Evolutionary conservation across 30 jellyfish, hydroid and myxozoan genomes (phyloP), one percentile per base, ranked within the genome.

Genomic region (Aurelia aurita complex sp. Pacific): DNA sequence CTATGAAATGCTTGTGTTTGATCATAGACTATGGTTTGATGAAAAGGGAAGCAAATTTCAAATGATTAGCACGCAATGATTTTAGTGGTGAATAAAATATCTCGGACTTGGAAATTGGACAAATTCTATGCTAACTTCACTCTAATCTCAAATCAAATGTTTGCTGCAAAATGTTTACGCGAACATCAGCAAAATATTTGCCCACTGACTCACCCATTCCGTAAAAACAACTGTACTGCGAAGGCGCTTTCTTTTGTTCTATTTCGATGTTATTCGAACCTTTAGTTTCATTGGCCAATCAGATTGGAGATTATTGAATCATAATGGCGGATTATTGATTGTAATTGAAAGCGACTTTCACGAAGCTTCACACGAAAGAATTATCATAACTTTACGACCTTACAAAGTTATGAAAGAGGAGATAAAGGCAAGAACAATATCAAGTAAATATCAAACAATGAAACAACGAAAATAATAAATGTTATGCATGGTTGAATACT

Each of bases 401-500:
- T 46, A 46, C 57, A 46, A 46, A 46, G 57, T 46, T 46, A 46
- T 46, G 8, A 72, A 42, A 18, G 33, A 73, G 23, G 69, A 43
- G 55, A 15, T 70, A 70, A 70, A 70, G 34, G 35, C 11, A 19
- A 16, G 19, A 70, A 18, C 17, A 18, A 38, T 19, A 23, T 69
- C 50, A 67, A 73, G 15, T 73, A 19, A 73, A 73, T 11, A 73
- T 73, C 43, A 40, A 73, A 35, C 18, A 23, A 62, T 46, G 0
- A 43, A 7, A 46, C 57, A 46, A 46, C 57, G 57, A 46, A 61
- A 61, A n/a, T 17, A 61, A 17, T 23, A 23, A 64, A 76, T 43
- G 50, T 79, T 8, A 65, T 65, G 89, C 89, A 55, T 79, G 80
- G 89, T 14, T 64, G 80, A 65, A 18, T 55, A 65, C 17, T 50